A percentile compares a stretch with the other conserved stretches of the same genome.
Evolutionary conservation across 30 jellyfish, hydroid and myxozoan genomes (phyloP).

Genomic region (Cassiopea andromeda): DNA sequence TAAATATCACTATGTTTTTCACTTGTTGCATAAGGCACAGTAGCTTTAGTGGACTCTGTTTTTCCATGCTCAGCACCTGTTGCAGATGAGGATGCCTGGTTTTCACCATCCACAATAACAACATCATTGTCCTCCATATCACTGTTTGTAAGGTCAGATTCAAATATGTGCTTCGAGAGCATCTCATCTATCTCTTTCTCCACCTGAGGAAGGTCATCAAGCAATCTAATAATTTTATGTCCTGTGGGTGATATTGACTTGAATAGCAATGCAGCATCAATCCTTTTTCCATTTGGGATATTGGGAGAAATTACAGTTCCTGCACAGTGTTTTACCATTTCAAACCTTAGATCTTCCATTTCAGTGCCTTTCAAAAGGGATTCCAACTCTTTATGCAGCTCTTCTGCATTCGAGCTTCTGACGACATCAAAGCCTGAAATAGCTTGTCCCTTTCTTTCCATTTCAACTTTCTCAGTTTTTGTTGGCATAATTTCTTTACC

Average conservation of each 20-base stretch:
- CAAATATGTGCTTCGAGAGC: neutral
- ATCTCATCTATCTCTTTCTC: neutral
- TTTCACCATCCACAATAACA: neutral
- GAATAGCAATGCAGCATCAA: slow-evolving; percentile 21
- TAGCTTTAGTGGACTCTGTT: too few species aligned
- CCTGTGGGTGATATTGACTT: slow-evolving; percentile 35
- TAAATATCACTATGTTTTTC: too few species aligned
- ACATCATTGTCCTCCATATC: neutral
- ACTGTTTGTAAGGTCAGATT: neutral
- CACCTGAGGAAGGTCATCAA: neutral
- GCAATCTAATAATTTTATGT: slow-evolving; percentile 10
- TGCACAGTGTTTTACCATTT: slow-evolving; percentile 1
- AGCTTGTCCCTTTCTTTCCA: slow-evolving; percentile 17
- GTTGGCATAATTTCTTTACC: slow-evolving; percentile 15
- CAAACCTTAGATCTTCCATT: slow-evolving; percentile 30
- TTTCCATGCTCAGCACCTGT: neutral
- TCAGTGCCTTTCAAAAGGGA: neutral
- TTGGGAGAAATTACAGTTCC: slow-evolving; percentile 10
- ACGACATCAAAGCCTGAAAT: slow-evolving; percentile 27
- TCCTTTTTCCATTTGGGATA: slow-evolving; percentile 3
- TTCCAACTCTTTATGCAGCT: slow-evolving; percentile 13
- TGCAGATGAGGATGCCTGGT: neutral
- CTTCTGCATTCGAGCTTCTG: slow-evolving; percentile 24
- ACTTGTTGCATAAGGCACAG: too few species aligned
- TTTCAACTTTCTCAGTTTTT: slow-evolving; percentile 6